These are phyloP conservation scores for Lagopus leucura DNA, from an alignment of 2,113 vertebrate species.

Conservation along the genomic window DNA sequence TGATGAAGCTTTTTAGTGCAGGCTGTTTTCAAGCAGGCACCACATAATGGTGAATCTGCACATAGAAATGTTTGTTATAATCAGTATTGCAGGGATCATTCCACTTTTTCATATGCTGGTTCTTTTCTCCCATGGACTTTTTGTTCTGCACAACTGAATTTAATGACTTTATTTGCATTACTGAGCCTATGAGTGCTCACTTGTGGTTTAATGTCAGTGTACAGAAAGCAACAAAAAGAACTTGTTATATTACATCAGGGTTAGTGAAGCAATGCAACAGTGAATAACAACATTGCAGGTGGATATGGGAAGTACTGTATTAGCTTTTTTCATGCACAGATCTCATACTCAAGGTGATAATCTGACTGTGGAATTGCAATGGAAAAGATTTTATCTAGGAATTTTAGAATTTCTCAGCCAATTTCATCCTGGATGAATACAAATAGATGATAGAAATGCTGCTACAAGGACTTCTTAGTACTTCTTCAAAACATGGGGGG, in stretches of 20 bases:
- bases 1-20: not conserved
- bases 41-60: not conserved
- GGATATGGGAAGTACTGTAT: not conserved
- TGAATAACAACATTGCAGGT: not conserved
- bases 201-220: not conserved
- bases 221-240: accelerated
- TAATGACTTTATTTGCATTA: not conserved
- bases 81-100: not conserved
- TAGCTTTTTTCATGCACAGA: not conserved
- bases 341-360: not conserved
- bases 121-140: not conserved
- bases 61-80: not conserved
- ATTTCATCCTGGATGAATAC: not conserved
- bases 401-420: not conserved
- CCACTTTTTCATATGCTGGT: accelerated
- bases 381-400: not conserved
- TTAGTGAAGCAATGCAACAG: not conserved
- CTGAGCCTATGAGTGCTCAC: not conserved
- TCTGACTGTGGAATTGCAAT: not conserved
- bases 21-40: not conserved
- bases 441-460: not conserved
- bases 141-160: not conserved
- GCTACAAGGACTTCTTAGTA: not conserved
- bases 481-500: not conserved
- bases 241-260: not conserved